Percentiles rank a stretch among this genome's conserved stretches.
phyloP scores from a whole-genome alignment of 2,113 vertebrate genomes.

The Mormoops blainvillei region DNA sequence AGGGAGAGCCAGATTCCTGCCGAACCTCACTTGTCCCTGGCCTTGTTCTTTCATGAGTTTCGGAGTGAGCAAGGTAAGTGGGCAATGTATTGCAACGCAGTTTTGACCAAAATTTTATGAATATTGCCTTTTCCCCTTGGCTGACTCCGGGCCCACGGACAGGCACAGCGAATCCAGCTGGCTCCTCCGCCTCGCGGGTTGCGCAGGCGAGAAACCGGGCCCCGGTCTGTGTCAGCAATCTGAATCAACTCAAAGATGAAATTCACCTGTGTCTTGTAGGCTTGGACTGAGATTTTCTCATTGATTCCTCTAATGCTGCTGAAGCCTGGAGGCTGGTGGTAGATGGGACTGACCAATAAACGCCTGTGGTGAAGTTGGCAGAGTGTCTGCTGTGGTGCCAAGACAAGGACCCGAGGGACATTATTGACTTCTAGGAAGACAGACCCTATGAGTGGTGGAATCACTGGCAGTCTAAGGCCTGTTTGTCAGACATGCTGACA shows the following conservation, averaged over 20 bases:
- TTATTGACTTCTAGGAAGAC: not conserved
- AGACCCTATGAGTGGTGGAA: not conserved
- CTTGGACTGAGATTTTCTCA: constrained; percentile 88
- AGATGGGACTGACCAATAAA: constrained; percentile 84
- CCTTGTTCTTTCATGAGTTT: not conserved
- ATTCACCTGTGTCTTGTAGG: constrained; percentile 83
- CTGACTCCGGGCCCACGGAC: not conserved
- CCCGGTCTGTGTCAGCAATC: constrained; percentile 84
- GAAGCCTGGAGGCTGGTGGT: constrained; percentile 80
- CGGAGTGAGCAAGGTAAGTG: not conserved
- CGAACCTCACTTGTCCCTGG: not conserved
- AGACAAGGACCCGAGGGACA: constrained; percentile 82
- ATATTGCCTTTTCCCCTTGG: not conserved
- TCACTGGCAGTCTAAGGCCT: not conserved
- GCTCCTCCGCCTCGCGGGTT: constrained; percentile 80
- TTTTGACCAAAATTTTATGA: not conserved
- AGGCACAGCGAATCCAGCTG: not conserved
- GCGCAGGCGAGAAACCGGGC: constrained; percentile 81
- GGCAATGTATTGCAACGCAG: not conserved
- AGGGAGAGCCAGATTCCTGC: not conserved
- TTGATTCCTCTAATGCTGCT: constrained; percentile 90
- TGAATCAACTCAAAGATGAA: constrained; percentile 90
- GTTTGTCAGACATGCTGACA: not conserved
- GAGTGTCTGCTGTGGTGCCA: constrained; percentile 92
- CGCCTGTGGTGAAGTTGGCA: constrained; percentile 81